A percentile compares a stretch with the other conserved stretches of the same genome.
phyloP scores from a whole-genome alignment of 2,888 invertebrate genomes.

The Autographa pulchrina region DNA sequence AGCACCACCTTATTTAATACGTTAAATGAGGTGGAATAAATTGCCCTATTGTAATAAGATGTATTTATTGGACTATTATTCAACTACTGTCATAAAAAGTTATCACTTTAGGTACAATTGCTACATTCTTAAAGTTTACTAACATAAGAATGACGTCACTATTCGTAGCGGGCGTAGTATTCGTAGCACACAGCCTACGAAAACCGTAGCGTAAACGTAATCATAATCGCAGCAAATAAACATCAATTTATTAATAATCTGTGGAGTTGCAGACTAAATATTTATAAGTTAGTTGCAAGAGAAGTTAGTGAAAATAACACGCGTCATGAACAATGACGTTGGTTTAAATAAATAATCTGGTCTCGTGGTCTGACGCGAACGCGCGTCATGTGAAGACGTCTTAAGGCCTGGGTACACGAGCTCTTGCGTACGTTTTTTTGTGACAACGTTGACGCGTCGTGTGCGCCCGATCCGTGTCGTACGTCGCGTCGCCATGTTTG shows the following conservation, averaged over 20 bases:
- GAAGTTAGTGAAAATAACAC: conserved; percentile 15
- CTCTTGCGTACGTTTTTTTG: conserved; percentile 3
- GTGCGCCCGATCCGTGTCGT: neutral
- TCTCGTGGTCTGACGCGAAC: conserved; percentile 19
- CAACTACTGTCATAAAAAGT: too few relatives aligned
- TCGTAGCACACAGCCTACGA: conserved; percentile 23
- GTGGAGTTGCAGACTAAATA: conserved; percentile 28
- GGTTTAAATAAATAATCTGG: conserved; percentile 14
- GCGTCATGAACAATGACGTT: conserved; percentile 37
- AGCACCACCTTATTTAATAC: too few relatives aligned
- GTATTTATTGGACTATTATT: too few relatives aligned
- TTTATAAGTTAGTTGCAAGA: conserved; percentile 20
- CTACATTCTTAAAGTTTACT: neutral
- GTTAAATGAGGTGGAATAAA: too few relatives aligned
- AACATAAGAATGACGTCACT: neutral
- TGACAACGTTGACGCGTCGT: neutral
- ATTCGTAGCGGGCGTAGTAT: conserved; percentile 27
- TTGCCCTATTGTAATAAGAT: too few relatives aligned
- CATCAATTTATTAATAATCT: conserved; percentile 10
- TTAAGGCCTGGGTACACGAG: conserved; percentile 31
- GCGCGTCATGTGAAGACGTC: conserved; percentile 44
- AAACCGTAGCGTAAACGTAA: neutral
- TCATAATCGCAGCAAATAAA: conserved; percentile 9
- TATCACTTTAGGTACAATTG: neutral
- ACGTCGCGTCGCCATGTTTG: neutral